Percentiles rank a stretch among this genome's conserved stretches.
phyloP scores from a whole-genome alignment of 2,888 invertebrate genomes.

The Rotaria sp. region DNA sequence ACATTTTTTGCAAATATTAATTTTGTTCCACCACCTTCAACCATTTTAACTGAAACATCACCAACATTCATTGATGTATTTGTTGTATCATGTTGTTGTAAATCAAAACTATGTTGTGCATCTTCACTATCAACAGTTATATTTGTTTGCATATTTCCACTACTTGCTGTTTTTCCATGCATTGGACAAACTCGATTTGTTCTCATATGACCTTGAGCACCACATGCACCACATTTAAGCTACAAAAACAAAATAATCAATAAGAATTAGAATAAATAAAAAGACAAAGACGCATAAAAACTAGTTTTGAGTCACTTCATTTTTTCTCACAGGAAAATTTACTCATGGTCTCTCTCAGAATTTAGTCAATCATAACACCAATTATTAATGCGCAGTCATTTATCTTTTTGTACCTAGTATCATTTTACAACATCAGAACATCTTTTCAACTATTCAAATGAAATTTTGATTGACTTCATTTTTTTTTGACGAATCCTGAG shows the following conservation, averaged over 20 bases:
- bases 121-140: not conserved
- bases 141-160: not conserved
- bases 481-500: no score
- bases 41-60: slow-evolving; percentile 25
- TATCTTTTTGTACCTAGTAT: no score
- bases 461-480: no score
- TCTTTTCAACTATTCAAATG: no score
- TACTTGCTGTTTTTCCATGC: slow-evolving; percentile 59
- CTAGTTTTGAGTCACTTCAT: no score
- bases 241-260: not conserved
- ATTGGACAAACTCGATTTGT: slow-evolving; percentile 95
- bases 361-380: no score
- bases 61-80: not conserved
- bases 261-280: not conserved
- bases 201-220: slow-evolving; percentile 69
- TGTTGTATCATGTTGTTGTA: not conserved
- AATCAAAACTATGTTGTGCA: slow-evolving; percentile 3
- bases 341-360: no score
- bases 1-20: slow-evolving; percentile 11
- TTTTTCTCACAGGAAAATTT: no score
- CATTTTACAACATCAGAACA: no score
- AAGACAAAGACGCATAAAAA: no score
- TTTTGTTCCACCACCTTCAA: slow-evolving; percentile 2
- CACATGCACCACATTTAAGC: slow-evolving; percentile 90
- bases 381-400: no score